Conservation (phyloP, 2,797 vertebrate species). For the Geotrypetes seraphini region DNA sequence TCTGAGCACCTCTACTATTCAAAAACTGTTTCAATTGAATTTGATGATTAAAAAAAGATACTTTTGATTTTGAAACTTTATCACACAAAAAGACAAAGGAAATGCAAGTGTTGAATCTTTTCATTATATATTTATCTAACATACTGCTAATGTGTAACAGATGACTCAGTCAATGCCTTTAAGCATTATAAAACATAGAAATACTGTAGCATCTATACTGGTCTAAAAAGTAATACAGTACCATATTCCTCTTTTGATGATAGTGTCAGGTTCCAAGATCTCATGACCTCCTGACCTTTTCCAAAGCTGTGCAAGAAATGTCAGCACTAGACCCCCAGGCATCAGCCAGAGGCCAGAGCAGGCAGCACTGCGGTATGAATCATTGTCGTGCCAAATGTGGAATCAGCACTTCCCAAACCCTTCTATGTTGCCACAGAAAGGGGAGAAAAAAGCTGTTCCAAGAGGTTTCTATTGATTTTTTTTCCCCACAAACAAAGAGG, state of each 20-base stretch:
- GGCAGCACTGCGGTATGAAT: constrained; percentile 48
- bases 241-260: constrained; percentile 4
- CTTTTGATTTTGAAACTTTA: too few relatives aligned
- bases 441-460: constrained; percentile 25
- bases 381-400: constrained; percentile 59
- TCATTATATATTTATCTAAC: too few relatives aligned
- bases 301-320: constrained; percentile 37
- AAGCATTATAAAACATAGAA: too few relatives aligned
- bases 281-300: constrained; percentile 36
- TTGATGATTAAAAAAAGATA: too few relatives aligned
- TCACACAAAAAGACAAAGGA: too few relatives aligned
- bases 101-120: too few relatives aligned
- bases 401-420: constrained; percentile 57
- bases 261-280: constrained; percentile 20
- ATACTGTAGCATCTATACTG: not conserved
- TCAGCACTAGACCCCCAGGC: constrained; percentile 38
- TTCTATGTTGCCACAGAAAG: constrained; percentile 26
- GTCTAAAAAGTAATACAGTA: not conserved
- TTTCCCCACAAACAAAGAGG: constrained; percentile 62
- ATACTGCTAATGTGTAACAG: too few relatives aligned
- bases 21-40: too few relatives aligned
- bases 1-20: too few relatives aligned
- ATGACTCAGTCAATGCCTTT: too few relatives aligned
- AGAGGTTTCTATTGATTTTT: constrained; percentile 63
- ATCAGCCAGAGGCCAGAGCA: constrained; percentile 27